Evolutionary conservation across 2,797 vertebrate species (phyloP), one percentile per base, ranked within the genome.

Genomic region (Falco berigora): DNA sequence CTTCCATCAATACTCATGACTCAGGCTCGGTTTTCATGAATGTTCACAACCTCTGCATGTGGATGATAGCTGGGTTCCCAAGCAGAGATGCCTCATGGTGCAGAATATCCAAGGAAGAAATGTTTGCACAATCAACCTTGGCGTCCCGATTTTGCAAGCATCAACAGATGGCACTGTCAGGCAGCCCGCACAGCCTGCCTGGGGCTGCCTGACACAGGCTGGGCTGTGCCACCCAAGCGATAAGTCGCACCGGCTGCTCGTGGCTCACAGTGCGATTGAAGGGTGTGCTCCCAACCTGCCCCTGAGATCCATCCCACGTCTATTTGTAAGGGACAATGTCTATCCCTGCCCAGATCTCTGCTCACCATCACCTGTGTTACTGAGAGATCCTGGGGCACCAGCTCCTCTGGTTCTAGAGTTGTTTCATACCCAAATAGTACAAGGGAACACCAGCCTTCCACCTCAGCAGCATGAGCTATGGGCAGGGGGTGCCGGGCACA

Each of bases 251-350:
- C 0, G 5, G 14, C 53, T 50, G 11, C 25, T 23, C 12, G 69
- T 40, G 52, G 11, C 49, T 52, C 67, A 32, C 23, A 14, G 23
- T 6, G 55, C 38, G 49, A 46, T 19, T 0, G 0, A 6, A 63
- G 50, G 38, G 21, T 6, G 18, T 24, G 47, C 49, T 61, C 83
- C 61, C 61, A 77, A 28, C 24, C 40, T 52, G 30, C 18, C n/a
- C 25, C 14, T 5, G 12, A 67, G n/a, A 76, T 47, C 52, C 42
- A 24, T 8, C 38, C 49, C n/a, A 44, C 0, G 0, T 13, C 9
- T 38, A 55, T n/a, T 40, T 64, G 34, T 11, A 30, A 66, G 47
- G 42, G 32, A 13, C 40, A 23, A 12, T 1, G 24, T n/a, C 58
- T 32, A 13, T 25, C 21, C 47, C 38, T 64, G 52, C 10, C 5